Conservation (phyloP, 23 tunicate genomes). For the Ascidia mentula region DNA sequence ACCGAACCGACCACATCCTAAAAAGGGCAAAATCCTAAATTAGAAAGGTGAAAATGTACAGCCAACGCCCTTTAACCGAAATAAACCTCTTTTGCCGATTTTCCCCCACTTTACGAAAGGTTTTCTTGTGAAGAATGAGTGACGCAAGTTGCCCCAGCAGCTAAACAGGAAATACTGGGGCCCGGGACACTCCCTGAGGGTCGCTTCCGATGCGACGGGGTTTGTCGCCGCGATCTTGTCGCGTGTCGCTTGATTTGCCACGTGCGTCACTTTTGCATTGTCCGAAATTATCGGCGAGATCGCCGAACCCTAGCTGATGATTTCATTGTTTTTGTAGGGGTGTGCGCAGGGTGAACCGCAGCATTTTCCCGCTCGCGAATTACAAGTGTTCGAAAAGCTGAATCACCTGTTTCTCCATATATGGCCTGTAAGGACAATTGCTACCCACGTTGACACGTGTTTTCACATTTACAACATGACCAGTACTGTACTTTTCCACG, state of each 20-base stretch:
- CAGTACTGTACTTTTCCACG: no score
- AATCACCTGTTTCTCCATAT: no score
- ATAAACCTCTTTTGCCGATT: no score
- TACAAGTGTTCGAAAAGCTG: neutral
- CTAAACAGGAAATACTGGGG: constrained; percentile 5
- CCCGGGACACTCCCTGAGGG: neutral
- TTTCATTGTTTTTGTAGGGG: neutral
- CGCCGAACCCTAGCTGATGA: no score
- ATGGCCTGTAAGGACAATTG: no score
- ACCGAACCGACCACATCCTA: no score
- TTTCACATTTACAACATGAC: no score
- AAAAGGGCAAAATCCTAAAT: no score
- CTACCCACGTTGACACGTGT: no score
- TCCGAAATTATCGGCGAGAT: neutral
- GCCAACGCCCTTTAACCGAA: no score
- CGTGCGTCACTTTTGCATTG: neutral
- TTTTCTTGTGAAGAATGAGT: neutral
- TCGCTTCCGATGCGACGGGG: constrained; percentile 2
- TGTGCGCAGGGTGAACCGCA: neutral
- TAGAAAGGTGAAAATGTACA: no score
- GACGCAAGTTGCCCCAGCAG: neutral
- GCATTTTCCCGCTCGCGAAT: neutral
- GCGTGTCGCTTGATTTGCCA: constrained; percentile 12
- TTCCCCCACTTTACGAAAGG: neutral
- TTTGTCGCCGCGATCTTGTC: neutral